Evolutionary conservation across 2,113 vertebrate genomes (phyloP).

Genomic region (Opisthocomus hoazin): DNA sequence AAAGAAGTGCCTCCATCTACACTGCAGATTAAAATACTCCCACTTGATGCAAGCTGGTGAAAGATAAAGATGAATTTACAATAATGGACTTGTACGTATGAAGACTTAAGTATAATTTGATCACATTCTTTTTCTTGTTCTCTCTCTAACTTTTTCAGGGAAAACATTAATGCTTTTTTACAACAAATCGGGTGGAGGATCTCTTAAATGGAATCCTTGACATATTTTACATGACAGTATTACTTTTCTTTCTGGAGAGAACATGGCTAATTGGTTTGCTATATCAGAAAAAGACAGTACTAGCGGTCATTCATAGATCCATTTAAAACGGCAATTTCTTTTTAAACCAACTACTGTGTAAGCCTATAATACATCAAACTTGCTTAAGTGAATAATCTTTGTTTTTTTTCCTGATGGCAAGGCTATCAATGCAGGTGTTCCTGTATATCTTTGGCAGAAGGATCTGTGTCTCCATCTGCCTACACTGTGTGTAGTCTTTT

Average conservation of each 20-base stretch:
- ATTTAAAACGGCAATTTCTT: neutral
- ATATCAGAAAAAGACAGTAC: neutral
- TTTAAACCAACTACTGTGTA: neutral
- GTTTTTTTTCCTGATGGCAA: neutral
- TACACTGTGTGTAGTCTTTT: neutral
- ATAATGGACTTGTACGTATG: neutral
- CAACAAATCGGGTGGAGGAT: neutral
- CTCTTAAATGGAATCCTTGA: neutral
- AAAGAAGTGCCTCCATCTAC: conserved; percentile 7
- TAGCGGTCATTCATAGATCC: neutral
- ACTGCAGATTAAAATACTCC: neutral
- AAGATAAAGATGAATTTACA: neutral
- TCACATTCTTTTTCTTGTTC: neutral
- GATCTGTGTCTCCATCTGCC: neutral
- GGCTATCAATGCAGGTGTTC: neutral
- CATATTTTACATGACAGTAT: neutral
- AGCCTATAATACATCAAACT: neutral
- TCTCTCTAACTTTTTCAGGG: neutral
- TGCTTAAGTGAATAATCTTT: neutral
- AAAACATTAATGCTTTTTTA: neutral
- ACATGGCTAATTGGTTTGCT: neutral
- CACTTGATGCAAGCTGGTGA: neutral
- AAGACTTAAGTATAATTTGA: neutral
- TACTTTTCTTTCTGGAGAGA: neutral
- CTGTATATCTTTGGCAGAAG: neutral